Percentiles rank a stretch among this genome's conserved stretches.
Conservation (phyloP, 2,113 vertebrate genomes). For the Pterocles gutturalis region DNA sequence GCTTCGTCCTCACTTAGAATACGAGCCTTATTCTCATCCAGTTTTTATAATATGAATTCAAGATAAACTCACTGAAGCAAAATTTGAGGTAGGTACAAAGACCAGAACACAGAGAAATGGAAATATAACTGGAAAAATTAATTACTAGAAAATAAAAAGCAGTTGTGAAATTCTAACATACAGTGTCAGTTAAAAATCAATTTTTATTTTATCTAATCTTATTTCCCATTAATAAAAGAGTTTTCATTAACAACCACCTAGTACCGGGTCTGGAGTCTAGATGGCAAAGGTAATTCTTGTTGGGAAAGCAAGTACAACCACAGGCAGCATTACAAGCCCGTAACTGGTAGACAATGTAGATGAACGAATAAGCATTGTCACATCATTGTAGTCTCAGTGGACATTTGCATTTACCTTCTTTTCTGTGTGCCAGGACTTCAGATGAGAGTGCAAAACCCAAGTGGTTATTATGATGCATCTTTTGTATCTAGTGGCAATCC, state of each 20-base stretch:
- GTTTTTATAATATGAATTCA: neutral
- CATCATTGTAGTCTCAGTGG: neutral
- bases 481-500: rapidly evolving
- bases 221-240: neutral
- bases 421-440: neutral
- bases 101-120: neutral
- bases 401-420: neutral
- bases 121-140: neutral
- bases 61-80: neutral
- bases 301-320: neutral
- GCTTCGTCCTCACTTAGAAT: neutral
- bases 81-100: neutral
- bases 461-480: rapidly evolving
- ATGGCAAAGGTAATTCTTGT: neutral
- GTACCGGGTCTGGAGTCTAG: neutral
- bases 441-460: neutral
- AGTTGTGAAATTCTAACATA: neutral
- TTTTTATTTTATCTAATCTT: neutral
- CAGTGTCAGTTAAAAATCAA: neutral
- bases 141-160: neutral
- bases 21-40: neutral
- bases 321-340: neutral
- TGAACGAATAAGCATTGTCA: neutral
- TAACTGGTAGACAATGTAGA: neutral
- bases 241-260: neutral